Base-by-base conservation (phyloP, 2,797 vertebrate species). In the Gymnothorax reevesii region DNA sequence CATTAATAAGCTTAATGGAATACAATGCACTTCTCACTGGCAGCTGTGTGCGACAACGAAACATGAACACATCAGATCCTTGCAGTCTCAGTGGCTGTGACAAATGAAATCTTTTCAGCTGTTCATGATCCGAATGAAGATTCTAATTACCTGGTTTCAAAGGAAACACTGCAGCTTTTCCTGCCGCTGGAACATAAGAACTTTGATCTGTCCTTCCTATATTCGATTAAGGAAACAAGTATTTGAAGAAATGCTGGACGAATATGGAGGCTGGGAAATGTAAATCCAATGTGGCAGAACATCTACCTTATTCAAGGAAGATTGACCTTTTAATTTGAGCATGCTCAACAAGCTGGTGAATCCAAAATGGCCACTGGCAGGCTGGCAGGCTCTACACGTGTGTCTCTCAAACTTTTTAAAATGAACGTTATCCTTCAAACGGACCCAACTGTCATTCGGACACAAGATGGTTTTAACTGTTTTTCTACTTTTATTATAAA, bases 81-180 rank as follows among this genome's bases (percentile, higher is more conserved):
- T 83, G 17, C 57, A 12, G 54, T 62, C 33, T 83, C 55, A 59
- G 57, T 69, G 54, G 1, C 17, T n/a, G 64, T 83, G 82, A 84
- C 55, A 59, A 75, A 75, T 49, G 79, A 27, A 60, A 87, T 75
- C 82, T 87, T 59, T 69, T 84, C 57, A 87, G 82, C 55, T 33
- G 49, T 55, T 42, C 33, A 75, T 90, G 91, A 93, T 89, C 92
- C 87, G 90, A 77, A 83, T 62, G 91, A 89, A 89, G 84, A 84
- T 93, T 89, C 89, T 93, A 93, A 94, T 92, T 92, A 94, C 91
- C 93, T 84, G 0, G 86, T 94, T 94, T 94, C 91, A 94, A 95
- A 93, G 91, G 87, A 91, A 89, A 93, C 89, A 85, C 88, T 88
- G 85, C n/a, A n/a, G 87, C 87, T 92, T 88, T 91, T 87, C 89